Evolutionary conservation across 2,888 invertebrate species (phyloP).

Genomic region (Agrochola macilenta): DNA sequence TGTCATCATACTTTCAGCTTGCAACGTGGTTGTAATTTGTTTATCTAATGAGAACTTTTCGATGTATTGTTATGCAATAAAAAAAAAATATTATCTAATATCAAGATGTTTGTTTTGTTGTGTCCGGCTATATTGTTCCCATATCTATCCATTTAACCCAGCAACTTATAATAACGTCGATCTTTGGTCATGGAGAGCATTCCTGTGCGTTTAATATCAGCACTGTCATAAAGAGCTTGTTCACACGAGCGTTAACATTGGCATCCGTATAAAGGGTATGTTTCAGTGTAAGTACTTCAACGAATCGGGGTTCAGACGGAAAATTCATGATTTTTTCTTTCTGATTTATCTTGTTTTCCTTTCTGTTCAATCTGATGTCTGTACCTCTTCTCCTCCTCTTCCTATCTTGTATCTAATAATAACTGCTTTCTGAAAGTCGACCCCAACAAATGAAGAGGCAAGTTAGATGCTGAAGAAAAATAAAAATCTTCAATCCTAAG

Average conservation of each 20-base stretch:
- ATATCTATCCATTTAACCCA: background rate
- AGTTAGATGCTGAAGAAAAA: background rate
- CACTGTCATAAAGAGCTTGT: background rate
- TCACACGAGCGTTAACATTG: slow-evolving; percentile 19
- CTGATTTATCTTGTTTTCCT: background rate
- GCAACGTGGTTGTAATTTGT: background rate
- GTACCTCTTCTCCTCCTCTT: no score
- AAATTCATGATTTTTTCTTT: background rate
- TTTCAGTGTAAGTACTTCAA: background rate
- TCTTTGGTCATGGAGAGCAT: background rate
- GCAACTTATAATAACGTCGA: background rate
- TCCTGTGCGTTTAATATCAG: background rate
- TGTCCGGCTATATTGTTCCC: no score
- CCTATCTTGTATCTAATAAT: no score
- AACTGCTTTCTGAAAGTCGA: no score
- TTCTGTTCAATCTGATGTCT: background rate
- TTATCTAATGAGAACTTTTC: background rate
- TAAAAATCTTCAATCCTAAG: background rate
- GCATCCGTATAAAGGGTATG: background rate
- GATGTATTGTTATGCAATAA: background rate
- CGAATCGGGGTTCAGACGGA: background rate
- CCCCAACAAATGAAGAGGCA: background rate
- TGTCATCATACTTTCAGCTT: background rate
- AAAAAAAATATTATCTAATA: background rate
- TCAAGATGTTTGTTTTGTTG: background rate